A percentile compares a stretch with the other conserved stretches of the same genome.
Evolutionary conservation across 2,113 vertebrate species (phyloP).

Genomic region (Caranx ignobilis): DNA sequence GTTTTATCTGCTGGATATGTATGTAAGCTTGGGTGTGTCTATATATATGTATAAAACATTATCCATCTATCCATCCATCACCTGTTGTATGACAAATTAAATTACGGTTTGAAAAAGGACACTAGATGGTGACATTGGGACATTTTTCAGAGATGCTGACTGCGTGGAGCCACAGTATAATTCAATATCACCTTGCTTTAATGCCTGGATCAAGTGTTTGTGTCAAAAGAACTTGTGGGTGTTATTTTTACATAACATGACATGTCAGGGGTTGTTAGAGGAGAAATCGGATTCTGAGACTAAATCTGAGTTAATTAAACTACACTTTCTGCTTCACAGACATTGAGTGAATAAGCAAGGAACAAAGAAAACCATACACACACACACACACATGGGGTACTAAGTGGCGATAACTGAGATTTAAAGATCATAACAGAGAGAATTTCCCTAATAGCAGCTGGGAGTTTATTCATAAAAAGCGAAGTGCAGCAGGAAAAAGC

Average conservation of each 20-base stretch:
- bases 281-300: neutral
- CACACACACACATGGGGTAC: neutral
- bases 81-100: neutral
- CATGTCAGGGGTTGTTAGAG: neutral
- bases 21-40: too few relatives aligned
- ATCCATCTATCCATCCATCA: neutral
- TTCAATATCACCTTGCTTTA: constrained; percentile 14
- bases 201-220: neutral
- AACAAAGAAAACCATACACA: neutral
- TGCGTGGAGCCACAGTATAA: neutral
- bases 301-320: neutral
- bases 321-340: neutral
- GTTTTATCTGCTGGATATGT: neutral
- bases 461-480: constrained; percentile 10
- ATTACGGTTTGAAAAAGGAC: constrained; percentile 28
- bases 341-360: neutral
- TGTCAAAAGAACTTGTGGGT: neutral
- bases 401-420: neutral
- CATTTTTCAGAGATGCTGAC: neutral
- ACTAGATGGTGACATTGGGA: constrained; percentile 63
- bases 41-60: too few relatives aligned
- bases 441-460: neutral
- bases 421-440: constrained; percentile 6
- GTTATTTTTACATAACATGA: neutral
- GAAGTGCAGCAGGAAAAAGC: neutral